Evolutionary conservation across 37 sponge, comb jelly and placozoan genomes (phyloP).

Genomic region (Ianthella basta): DNA sequence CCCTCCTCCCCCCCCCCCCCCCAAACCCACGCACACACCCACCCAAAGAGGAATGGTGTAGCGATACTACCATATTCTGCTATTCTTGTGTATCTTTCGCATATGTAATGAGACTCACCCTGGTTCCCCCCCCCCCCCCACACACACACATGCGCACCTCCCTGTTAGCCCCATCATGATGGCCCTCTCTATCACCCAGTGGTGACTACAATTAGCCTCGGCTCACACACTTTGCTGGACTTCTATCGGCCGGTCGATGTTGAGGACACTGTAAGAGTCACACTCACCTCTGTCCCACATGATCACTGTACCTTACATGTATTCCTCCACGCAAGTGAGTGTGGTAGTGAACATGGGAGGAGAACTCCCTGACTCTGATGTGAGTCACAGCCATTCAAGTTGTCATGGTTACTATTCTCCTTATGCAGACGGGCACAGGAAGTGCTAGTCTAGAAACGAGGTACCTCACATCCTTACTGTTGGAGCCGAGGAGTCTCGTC

Average conservation of each 20-base stretch:
- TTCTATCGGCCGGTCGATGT: slow-evolving; percentile 69
- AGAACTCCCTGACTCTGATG: no score
- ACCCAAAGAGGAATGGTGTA: no score
- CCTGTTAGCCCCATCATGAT: slow-evolving; percentile 90
- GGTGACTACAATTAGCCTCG: slow-evolving; percentile 92
- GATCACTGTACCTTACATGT: background rate
- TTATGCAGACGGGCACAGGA: background rate
- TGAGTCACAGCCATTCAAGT: no score
- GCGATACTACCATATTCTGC: no score
- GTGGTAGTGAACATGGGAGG: no score
- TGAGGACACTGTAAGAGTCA: background rate
- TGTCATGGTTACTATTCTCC: background rate
- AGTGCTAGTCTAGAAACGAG: slow-evolving; percentile 49
- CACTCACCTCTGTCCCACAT: background rate
- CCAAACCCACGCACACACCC: no score
- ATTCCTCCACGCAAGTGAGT: no score
- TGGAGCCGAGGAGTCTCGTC: slow-evolving; percentile 94
- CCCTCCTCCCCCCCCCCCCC: background rate
- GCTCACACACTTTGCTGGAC: slow-evolving; percentile 85
- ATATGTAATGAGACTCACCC: background rate
- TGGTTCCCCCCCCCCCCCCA: background rate
- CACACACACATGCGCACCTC: background rate
- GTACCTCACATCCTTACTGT: slow-evolving; percentile 78
- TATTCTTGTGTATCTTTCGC: background rate
- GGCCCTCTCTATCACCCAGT: slow-evolving; percentile 93